phyloP scores from a whole-genome alignment of 2,888 invertebrate genomes.

The Pyrocoelia pectoralis region DNA sequence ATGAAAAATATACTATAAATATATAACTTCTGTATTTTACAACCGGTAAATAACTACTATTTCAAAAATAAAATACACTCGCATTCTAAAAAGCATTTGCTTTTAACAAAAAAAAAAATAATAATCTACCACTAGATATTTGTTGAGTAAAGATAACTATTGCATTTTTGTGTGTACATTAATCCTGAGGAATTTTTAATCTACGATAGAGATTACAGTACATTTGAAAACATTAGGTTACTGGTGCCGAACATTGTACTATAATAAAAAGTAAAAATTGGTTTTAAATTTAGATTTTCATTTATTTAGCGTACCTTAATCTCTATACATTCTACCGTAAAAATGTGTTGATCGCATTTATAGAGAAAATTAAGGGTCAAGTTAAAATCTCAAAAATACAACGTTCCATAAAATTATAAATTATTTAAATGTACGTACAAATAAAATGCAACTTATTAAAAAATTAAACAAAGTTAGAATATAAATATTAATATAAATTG shows the following conservation, averaged over 20 bases:
- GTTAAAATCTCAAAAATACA: background rate
- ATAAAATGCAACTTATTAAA: constrained; percentile 3
- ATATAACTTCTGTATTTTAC: constrained; percentile 38
- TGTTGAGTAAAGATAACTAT: constrained; percentile 51
- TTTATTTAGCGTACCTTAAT: constrained; percentile 47
- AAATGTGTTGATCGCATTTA: constrained; percentile 42
- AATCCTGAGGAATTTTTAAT: constrained; percentile 57
- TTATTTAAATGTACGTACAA: background rate
- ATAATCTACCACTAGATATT: constrained; percentile 45
- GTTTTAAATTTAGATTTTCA: constrained; percentile 11
- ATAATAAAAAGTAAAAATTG: background rate
- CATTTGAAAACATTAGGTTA: constrained; percentile 16
- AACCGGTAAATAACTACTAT: constrained; percentile 36
- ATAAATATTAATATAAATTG: background rate
- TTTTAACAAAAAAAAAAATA: constrained; percentile 42
- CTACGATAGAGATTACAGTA: constrained; percentile 56
- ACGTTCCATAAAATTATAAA: background rate
- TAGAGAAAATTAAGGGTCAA: constrained; percentile 1
- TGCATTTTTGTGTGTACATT: constrained; percentile 56
- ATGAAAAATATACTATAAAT: constrained; percentile 40
- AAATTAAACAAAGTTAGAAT: constrained; percentile 14
- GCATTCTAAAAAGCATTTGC: constrained; percentile 45
- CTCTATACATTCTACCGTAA: constrained; percentile 50
- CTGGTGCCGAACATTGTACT: constrained; percentile 11
- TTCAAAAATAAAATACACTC: constrained; percentile 35